Evolutionary conservation across 2,888 invertebrate species (phyloP), one percentile per base, ranked within the genome.

Genomic region (Cepaea hortensis): DNA sequence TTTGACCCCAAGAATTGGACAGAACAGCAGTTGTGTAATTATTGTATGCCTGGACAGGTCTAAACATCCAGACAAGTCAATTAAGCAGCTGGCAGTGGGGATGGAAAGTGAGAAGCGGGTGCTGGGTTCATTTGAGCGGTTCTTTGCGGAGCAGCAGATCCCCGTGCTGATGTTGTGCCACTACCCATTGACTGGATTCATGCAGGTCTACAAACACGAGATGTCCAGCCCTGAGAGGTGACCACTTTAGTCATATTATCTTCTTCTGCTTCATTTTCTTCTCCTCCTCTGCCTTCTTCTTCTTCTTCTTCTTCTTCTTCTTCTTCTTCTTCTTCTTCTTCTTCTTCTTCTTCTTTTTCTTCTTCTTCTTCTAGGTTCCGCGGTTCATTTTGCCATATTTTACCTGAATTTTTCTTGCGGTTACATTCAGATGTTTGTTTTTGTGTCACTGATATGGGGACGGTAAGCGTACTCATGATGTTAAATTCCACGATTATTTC

Each of bases 121-220:
- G n/a, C 35, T 85, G 50, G 85, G 85, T 2, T 77, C 85, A 9
- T 85, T 85, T 77, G 85, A 85, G 70, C 20, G 85, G 7, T 85
- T n/a, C 61, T 85, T 85, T 18, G 77, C 62, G 3, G 85, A 77
- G 23, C 15, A 23, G 3, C n/a, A 85, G 50, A 50, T 85, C 15
- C 85, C 85, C 15, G 85, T 68, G 13, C 77, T 85, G 68, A 85
- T 85, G 77, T 48, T 85, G 85, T 85, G 85, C 35, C 85, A 85
- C 48, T 85, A 85, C 18, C 85, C 85, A 7, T 5, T 85, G 46
- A 20, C 70, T 50, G 85, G 85, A 3, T 85, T 85, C 79, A 75
- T 85, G 85, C 20, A 68, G 70, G 70, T 20, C 18, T 70, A 48
- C 70, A 81, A 48, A 13, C 15, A 15, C 18, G 55, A 81, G 62